Base-by-base conservation (phyloP, 2,113 vertebrate species). In the Micronycteris hirsuta region DNA sequence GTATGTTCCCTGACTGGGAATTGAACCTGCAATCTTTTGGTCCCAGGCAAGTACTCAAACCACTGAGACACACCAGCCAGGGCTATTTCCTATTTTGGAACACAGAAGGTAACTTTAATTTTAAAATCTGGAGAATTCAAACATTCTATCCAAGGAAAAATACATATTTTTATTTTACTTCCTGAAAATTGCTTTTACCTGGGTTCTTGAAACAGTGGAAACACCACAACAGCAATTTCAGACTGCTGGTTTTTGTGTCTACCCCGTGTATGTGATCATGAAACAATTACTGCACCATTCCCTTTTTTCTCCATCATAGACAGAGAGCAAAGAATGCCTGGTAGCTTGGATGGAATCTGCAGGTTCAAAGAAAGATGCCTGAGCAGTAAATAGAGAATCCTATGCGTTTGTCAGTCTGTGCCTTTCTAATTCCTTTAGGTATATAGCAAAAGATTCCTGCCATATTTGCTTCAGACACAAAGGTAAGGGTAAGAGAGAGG, bases 121-220 rank as follows among this genome's bases (percentile, higher is more conserved):
- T 89, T 94, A 56, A 90, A 95, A 93, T 87, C n/a, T 83, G 31
- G 28, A 90, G 41, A 95, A 89, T 71, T 96, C 8, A 86, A 78
- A 54, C 28, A 80, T 91, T 91, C 91, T 94, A 85, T 83, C 15
- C 14, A 84, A 88, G 54, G 65, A 84, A 78, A 91, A 9, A n/a
- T 77, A 91, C 93, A 84, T 88, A 78, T 91, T 90, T 87, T 93
- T 36, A 67, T 56, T 82, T 92, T 76, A 43, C 38, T 93, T 93
- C 28, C 63, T 87, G 54, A 45, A 78, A 87, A 67, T 77, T 86
- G 22, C 41, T 93, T 93, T 96, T 58, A 33, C 58, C 6, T 68
- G 31, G 4, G 12, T 93, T 83, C n/a, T 93, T 87, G 41, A 82
- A 47, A 74, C 22, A 87, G 22, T 73, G 31, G 83, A 85, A 87